A percentile compares a stretch with the other conserved stretches of the same genome.
These are phyloP conservation scores for Erithacus rubecula DNA, from an alignment of 2,797 vertebrate genomes.

Conservation along the genomic window DNA sequence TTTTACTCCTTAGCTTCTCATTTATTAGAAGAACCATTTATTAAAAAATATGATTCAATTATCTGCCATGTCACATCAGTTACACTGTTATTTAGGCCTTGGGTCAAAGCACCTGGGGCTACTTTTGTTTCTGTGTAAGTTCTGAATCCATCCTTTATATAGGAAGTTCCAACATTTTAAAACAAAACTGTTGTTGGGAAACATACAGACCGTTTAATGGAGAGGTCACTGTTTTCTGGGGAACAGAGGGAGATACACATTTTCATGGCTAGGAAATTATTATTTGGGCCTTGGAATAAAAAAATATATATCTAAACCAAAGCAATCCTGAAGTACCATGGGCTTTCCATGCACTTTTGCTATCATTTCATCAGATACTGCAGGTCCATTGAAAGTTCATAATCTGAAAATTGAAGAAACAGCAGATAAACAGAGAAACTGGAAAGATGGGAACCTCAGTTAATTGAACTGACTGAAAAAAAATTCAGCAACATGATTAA, in stretches of 20 bases:
- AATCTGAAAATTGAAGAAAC: neutral
- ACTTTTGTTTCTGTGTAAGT: conserved; percentile 16
- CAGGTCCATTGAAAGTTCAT: neutral
- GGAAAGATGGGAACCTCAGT: neutral
- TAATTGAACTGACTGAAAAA: neutral
- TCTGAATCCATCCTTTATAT: conserved; percentile 29
- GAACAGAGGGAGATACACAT: neutral
- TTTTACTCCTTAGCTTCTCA: neutral
- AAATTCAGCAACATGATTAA: neutral
- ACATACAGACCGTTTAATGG: neutral
- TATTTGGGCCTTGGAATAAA: neutral
- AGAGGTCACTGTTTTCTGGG: neutral
- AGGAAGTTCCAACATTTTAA: conserved; percentile 15
- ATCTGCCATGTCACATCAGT: neutral
- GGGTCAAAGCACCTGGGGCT: neutral
- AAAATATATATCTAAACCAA: neutral
- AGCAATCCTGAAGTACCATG: neutral
- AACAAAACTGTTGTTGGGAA: neutral
- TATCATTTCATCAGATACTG: neutral
- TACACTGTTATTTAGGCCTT: neutral
- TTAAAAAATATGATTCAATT: neutral
- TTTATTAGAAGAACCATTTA: neutral
- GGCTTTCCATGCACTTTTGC: neutral
- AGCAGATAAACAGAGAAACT: neutral
- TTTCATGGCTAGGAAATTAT: neutral